These are phyloP conservation scores for Adelosebastes latens DNA, from an alignment of 2,797 vertebrate species.

Conservation along the genomic window DNA sequence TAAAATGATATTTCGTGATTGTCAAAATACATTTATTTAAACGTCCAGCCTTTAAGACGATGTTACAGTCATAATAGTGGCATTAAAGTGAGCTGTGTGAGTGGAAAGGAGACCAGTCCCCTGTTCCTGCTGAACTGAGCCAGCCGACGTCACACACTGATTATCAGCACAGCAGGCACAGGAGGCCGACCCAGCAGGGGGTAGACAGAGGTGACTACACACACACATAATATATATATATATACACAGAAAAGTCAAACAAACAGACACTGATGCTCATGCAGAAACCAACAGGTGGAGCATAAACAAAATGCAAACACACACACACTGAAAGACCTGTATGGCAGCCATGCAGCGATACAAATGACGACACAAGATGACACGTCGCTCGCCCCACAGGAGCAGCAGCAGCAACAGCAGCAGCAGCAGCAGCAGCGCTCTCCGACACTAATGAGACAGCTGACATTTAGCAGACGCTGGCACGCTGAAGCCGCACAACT, in stretches of 20 bases:
- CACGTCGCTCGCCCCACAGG: conserved; percentile 41
- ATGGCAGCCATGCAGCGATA: conserved; percentile 19
- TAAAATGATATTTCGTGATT: neutral
- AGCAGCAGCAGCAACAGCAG: too few species aligned
- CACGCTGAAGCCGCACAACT: conserved; percentile 25
- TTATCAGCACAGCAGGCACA: conserved; percentile 98
- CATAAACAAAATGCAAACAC: conserved; percentile 13
- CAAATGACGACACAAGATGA: conserved; percentile 47
- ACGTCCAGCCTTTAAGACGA: neutral
- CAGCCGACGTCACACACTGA: conserved; percentile 90
- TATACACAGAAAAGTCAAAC: conserved; percentile 2
- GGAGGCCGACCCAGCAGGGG: conserved; percentile 86
- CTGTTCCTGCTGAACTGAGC: conserved; percentile 96
- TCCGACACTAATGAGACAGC: conserved; percentile 67
- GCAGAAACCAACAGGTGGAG: conserved; percentile 50
- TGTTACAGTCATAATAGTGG: conserved; percentile 1
- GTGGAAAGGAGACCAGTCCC: conserved; percentile 78
- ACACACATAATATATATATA: conserved; percentile 10
- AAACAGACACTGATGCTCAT: conserved; percentile 40
- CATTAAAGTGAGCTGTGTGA: conserved; percentile 16
- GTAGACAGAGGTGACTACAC: conserved; percentile 25
- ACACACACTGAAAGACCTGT: conserved; percentile 3
- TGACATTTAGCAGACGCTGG: conserved; percentile 72
- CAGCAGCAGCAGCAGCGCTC: conserved; percentile 25
- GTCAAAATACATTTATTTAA: neutral